These are phyloP conservation scores for Podarcis raffonei DNA, from an alignment of 2,113 vertebrate species.

Conservation along the genomic window DNA sequence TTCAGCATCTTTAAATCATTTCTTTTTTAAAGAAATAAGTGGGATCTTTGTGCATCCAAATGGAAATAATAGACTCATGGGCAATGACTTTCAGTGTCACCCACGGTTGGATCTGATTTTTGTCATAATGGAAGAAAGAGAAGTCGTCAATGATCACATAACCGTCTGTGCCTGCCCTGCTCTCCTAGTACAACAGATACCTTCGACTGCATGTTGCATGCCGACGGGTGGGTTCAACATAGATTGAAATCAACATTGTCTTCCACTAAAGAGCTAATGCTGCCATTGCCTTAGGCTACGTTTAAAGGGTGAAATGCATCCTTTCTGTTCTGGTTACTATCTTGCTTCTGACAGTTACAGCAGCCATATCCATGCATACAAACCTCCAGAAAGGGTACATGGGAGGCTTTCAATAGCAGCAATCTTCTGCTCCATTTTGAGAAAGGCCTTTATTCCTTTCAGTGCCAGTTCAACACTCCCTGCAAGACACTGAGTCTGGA, in stretches of 20 bases:
- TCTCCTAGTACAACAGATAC: background rate
- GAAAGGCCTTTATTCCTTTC: background rate
- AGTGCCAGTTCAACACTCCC: background rate
- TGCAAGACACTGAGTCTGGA: background rate
- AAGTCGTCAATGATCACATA: background rate
- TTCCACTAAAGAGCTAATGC: background rate
- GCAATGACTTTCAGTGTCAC: background rate
- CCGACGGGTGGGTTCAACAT: no score
- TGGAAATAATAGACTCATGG: background rate
- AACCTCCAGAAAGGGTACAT: background rate
- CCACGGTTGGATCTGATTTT: background rate
- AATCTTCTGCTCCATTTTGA: background rate
- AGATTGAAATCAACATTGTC: no score
- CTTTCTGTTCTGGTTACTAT: background rate
- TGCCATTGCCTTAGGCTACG: background rate
- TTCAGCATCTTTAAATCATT: background rate
- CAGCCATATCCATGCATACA: background rate
- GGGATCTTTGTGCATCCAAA: background rate
- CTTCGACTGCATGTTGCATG: background rate
- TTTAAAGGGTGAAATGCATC: background rate
- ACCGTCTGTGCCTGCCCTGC: background rate
- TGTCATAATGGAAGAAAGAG: background rate
- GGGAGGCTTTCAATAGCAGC: background rate
- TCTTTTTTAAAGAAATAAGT: background rate
- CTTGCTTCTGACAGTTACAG: background rate